A percentile compares a stretch with the other conserved stretches of the same genome.
These are phyloP conservation scores for Pilophorus perplexus DNA, from an alignment of 2,888 invertebrate species.

Conservation along the genomic window DNA sequence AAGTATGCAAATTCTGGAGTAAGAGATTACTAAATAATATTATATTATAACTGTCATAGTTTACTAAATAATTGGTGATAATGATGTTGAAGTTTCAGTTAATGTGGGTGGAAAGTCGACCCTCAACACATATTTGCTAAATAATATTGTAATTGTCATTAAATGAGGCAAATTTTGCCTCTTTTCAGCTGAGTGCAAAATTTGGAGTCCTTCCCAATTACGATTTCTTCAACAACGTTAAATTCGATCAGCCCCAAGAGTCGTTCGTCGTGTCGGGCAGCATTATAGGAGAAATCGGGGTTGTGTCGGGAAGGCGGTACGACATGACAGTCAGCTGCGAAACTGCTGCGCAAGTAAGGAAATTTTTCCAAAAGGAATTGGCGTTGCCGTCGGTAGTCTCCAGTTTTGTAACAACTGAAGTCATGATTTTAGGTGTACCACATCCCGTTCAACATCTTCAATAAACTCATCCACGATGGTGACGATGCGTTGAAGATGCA, in stretches of 20 bases:
- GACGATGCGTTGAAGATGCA: background rate
- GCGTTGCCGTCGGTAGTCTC: background rate
- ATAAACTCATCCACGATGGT: constrained; percentile 13
- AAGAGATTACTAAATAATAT: no score
- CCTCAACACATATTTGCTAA: no score
- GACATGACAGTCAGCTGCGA: constrained; percentile 32
- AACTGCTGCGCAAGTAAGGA: constrained; percentile 27
- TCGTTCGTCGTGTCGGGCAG: constrained; percentile 32
- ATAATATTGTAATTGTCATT: no score
- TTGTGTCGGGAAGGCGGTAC: constrained; percentile 24
- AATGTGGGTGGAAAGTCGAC: no score
- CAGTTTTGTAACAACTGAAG: background rate
- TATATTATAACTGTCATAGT: no score
- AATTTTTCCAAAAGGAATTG: background rate
- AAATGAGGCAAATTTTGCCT: no score
- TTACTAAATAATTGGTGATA: no score
- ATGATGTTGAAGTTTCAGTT: no score
- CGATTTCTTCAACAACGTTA: constrained; percentile 34
- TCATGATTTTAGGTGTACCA: constrained; percentile 18
- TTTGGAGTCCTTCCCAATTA: constrained; percentile 37
- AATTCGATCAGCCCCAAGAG: constrained; percentile 33
- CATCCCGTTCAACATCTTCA: constrained; percentile 14
- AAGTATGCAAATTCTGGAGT: no score
- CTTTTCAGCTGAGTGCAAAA: constrained; percentile 13
- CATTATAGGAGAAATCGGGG: constrained; percentile 35